phyloP scores from a whole-genome alignment of 2,888 invertebrate species.

The Timema cristinae region DNA sequence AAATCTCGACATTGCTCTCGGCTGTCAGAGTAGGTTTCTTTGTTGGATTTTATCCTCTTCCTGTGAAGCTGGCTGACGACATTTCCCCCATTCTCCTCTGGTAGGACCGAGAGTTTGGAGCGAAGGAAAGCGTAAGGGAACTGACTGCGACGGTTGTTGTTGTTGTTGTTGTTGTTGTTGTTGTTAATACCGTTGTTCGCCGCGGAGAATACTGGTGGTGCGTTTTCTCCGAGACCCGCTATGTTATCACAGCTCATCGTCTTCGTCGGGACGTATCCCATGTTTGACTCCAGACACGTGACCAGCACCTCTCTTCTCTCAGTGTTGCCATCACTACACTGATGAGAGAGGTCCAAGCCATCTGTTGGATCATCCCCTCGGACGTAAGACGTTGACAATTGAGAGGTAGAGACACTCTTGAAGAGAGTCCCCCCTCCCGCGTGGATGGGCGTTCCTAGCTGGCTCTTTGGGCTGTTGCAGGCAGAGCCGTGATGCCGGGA shows the following conservation, averaged over 20 bases:
- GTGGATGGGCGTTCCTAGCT: conserved; percentile 16
- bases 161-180: too few relatives aligned
- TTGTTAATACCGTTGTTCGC: too few relatives aligned
- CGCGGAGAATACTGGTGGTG: conserved; percentile 36
- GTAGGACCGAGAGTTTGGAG: conserved; percentile 70
- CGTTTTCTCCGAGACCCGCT: conserved; percentile 53
- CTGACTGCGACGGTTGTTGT: conserved; percentile 51
- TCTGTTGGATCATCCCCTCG: conserved; percentile 79
- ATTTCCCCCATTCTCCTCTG: conserved; percentile 59
- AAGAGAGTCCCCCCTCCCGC: conserved; percentile 47
- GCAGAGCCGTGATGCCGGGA: conserved; percentile 29
- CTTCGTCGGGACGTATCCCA: conserved; percentile 54
- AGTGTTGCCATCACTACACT: not conserved
- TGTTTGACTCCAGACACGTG: conserved; percentile 39
- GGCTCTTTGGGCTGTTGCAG: conserved; percentile 38
- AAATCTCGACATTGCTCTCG: conserved; percentile 39
- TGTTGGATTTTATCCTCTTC: conserved; percentile 43
- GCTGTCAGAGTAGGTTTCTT: conserved; percentile 54
- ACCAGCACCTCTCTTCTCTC: not conserved
- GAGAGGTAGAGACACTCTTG: conserved; percentile 73
- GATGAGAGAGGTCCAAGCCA: conserved; percentile 56
- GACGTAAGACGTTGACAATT: conserved; percentile 50
- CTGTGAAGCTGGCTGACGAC: conserved; percentile 48
- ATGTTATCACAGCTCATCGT: conserved; percentile 71
- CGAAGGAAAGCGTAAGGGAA: conserved; percentile 75